A percentile compares a stretch with the other conserved stretches of the same genome.
These are phyloP conservation scores for Philotrypesis tridentata DNA, from an alignment of 1,140 invertebrate genomes.

Conservation along the genomic window DNA sequence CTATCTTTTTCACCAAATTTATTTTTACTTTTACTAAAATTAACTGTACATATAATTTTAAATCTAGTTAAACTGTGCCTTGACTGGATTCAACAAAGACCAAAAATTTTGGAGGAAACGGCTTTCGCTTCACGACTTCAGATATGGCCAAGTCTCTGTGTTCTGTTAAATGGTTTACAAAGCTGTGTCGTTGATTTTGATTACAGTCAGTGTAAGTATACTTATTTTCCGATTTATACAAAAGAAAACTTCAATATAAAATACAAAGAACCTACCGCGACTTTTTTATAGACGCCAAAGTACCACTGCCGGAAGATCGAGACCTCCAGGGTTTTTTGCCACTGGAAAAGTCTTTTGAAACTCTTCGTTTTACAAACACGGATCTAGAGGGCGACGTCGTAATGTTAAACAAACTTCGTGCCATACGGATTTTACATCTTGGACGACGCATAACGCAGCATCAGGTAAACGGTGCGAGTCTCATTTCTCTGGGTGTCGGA, in stretches of 20 bases:
- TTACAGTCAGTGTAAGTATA: slow-evolving; percentile 70
- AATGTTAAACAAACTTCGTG: slow-evolving; percentile 65
- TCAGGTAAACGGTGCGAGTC: slow-evolving; percentile 66
- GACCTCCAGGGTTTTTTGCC: slow-evolving; percentile 87
- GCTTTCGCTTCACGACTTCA: slow-evolving; percentile 80
- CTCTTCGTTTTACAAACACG: slow-evolving; percentile 71
- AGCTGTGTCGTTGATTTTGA: slow-evolving; percentile 70
- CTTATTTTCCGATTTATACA: not conserved
- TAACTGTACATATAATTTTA: slow-evolving; percentile 29
- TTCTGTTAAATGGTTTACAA: slow-evolving; percentile 82
- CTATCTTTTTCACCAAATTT: not conserved
- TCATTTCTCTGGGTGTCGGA: slow-evolving; percentile 58
- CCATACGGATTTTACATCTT: slow-evolving; percentile 73
- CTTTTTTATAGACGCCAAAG: slow-evolving; percentile 76
- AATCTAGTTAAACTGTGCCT: slow-evolving; percentile 82
- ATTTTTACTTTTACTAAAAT: not conserved
- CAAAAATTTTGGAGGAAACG: slow-evolving; percentile 74
- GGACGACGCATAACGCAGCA: slow-evolving; percentile 71
- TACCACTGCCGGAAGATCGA: slow-evolving; percentile 85
- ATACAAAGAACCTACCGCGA: not conserved
- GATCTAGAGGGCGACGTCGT: slow-evolving; percentile 59
- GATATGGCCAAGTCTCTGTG: slow-evolving; percentile 87
- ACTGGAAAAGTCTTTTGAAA: slow-evolving; percentile 77
- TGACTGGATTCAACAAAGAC: slow-evolving; percentile 80
- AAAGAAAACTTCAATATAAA: not conserved